Evolutionary conservation across 1,140 invertebrate species (phyloP).

Genomic region (Ectropis grisescens): DNA sequence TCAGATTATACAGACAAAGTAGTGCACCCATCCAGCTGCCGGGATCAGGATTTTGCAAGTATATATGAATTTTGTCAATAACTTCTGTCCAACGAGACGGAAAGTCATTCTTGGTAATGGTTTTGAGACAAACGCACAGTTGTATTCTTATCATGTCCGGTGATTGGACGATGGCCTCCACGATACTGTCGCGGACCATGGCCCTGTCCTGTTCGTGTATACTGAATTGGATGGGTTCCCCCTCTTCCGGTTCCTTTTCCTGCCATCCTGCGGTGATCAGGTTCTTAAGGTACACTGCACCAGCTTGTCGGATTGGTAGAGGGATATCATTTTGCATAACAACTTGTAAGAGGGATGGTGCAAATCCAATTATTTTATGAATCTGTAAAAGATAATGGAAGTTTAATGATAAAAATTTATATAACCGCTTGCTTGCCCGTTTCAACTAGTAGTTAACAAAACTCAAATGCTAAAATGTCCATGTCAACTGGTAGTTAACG

Average conservation of each 20-base stretch:
- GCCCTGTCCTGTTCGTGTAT: slow-evolving; percentile 97
- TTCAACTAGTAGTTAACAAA: no score
- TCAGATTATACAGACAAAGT: slow-evolving; percentile 92
- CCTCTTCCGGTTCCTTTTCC: slow-evolving; percentile 84
- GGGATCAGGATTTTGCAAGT: slow-evolving; percentile 78
- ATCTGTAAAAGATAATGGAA: slow-evolving; percentile 31
- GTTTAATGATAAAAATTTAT: not conserved
- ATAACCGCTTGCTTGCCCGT: no score
- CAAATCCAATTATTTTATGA: slow-evolving; percentile 81
- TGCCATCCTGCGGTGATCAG: slow-evolving; percentile 91
- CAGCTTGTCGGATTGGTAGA: slow-evolving; percentile 94
- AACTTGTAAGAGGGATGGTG: slow-evolving; percentile 92
- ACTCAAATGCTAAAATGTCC: no score
- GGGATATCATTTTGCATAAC: slow-evolving; percentile 92
- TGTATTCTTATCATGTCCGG: slow-evolving; percentile 92
- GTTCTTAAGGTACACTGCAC: slow-evolving; percentile 98
- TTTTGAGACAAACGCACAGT: slow-evolving; percentile 90
- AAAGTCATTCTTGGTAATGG: slow-evolving; percentile 96
- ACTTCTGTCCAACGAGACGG: slow-evolving; percentile 95
- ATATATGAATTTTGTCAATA: slow-evolving; percentile 91
- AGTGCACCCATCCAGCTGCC: slow-evolving; percentile 93
- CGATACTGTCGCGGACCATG: slow-evolving; percentile 92
- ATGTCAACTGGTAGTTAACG: no score
- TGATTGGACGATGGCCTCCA: slow-evolving; percentile 94
- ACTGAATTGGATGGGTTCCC: slow-evolving; percentile 83